Conservation (phyloP, 2,113 vertebrate genomes). For the Burhinus oedicnemus region DNA sequence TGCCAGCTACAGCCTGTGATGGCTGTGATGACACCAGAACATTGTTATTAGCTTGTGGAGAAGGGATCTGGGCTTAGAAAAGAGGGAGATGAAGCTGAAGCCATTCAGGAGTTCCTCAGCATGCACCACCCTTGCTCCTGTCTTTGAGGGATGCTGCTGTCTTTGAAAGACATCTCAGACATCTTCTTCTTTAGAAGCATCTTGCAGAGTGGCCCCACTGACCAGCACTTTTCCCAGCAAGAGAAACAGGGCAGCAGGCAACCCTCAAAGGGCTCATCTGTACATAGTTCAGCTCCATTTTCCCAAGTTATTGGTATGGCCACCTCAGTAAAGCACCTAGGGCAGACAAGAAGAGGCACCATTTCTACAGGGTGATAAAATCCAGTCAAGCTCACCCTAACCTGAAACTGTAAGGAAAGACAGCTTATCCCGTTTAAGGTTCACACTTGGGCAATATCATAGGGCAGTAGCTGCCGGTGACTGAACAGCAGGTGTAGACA, state of each 20-base stretch:
- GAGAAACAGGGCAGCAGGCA: neutral
- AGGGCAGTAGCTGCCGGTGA: neutral
- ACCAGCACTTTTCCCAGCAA: neutral
- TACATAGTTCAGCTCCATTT: rapidly evolving
- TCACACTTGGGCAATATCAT: neutral
- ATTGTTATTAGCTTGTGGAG: neutral
- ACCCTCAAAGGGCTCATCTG: neutral
- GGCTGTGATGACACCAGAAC: neutral
- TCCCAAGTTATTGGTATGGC: neutral
- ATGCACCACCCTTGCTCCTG: neutral
- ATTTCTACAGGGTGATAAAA: neutral
- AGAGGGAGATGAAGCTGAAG: neutral
- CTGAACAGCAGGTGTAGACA: neutral
- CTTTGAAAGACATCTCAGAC: neutral
- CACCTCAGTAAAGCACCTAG: neutral
- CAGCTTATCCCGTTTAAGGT: neutral
- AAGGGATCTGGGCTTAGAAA: neutral
- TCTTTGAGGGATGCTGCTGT: neutral
- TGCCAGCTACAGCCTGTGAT: neutral
- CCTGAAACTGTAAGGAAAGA: neutral
- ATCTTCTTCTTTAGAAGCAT: neutral
- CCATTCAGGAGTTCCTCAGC: neutral
- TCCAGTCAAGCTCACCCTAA: neutral
- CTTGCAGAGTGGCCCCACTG: neutral
- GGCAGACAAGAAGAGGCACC: neutral